Conservation (phyloP, 2,888 invertebrate species). For the Mythimna pallens region DNA sequence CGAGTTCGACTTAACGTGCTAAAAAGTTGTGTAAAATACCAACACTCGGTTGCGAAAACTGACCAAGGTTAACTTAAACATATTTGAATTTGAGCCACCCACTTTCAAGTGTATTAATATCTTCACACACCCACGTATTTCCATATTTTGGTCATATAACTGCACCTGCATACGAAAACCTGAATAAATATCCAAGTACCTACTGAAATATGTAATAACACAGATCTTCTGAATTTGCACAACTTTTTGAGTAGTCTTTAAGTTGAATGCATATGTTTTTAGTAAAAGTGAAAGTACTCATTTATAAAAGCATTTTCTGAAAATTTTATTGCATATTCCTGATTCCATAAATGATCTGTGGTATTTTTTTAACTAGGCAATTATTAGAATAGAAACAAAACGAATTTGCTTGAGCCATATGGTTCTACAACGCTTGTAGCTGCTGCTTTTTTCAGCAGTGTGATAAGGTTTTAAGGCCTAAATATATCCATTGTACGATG, state of each 20-base stretch:
- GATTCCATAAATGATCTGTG: background rate
- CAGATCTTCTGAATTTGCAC: conserved; percentile 8
- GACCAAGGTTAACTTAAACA: background rate
- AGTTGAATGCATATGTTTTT: background rate
- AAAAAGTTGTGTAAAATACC: background rate
- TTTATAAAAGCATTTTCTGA: background rate
- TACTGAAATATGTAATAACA: background rate
- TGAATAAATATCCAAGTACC: background rate
- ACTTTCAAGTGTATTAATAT: background rate
- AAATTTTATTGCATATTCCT: background rate
- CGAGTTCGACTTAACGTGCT: background rate
- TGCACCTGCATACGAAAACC: conserved; percentile 1
- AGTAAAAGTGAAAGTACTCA: background rate
- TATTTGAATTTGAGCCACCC: background rate
- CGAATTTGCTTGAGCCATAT: background rate
- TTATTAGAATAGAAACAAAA: background rate
- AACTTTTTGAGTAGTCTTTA: background rate
- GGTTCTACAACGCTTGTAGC: background rate
- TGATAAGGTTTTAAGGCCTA: background rate
- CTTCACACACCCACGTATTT: background rate
- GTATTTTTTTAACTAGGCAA: background rate
- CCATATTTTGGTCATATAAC: background rate
- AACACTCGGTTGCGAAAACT: background rate
- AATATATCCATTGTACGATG: background rate
- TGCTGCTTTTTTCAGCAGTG: background rate